These are phyloP conservation scores for Ibycter americanus DNA, from an alignment of 2,797 vertebrate genomes.

Conservation along the genomic window DNA sequence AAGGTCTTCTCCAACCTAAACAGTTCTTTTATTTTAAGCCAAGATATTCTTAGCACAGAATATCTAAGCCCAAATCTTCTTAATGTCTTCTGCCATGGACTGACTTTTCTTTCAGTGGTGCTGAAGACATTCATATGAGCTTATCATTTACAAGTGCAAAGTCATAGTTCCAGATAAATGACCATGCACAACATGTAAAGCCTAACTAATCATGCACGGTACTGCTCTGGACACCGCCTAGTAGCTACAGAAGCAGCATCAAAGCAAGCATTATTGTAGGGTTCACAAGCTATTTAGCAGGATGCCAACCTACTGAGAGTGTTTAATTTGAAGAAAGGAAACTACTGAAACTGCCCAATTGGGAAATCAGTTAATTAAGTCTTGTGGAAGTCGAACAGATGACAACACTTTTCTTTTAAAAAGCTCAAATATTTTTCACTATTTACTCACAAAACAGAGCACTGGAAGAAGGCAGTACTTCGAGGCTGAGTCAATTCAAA, in stretches of 20 bases:
- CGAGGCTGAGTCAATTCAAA: neutral
- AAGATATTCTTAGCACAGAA: neutral
- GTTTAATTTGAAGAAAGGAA: neutral
- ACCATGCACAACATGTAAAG: neutral
- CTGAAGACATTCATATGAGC: neutral
- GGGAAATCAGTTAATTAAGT: neutral
- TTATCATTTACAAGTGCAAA: neutral
- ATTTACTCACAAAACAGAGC: neutral
- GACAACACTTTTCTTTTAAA: neutral
- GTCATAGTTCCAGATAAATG: neutral
- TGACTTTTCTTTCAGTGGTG: neutral
- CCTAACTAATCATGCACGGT: neutral
- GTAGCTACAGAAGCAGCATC: neutral
- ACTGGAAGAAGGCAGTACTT: neutral
- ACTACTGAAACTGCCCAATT: neutral
- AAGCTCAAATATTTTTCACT: neutral
- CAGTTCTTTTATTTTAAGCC: no score
- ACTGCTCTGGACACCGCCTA: neutral
- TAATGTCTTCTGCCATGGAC: neutral
- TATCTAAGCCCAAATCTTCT: neutral
- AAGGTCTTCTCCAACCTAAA: no score
- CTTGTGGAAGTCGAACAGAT: neutral
- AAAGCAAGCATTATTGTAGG: neutral
- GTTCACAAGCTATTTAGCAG: neutral
- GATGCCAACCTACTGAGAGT: neutral